Evolutionary conservation across 2,113 vertebrate species (phyloP), one percentile per base, ranked within the genome.

Genomic region (Apeltes quadracus): DNA sequence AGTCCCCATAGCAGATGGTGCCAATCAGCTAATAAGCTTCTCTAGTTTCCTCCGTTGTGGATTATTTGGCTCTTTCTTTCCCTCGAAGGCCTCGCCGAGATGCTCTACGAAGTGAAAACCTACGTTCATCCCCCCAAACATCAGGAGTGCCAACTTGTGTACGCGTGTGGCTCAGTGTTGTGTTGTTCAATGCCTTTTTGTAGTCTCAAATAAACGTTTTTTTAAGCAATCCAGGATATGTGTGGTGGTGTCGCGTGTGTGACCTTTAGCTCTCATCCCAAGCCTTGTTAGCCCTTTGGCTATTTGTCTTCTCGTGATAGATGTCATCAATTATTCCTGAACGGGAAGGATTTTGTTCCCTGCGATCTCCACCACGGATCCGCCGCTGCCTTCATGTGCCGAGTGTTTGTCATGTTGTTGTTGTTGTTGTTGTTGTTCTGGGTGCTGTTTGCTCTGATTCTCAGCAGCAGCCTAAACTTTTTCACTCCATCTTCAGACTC

Each of bases 401-500:
- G 55, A 55, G 79, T 71, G 79, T 86, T 76, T 68, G 81, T 83
- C 74, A 72, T 36, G 69, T 20, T 72, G 71, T 53, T 65, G 69
- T 58, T 71, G 81, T 85, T 77, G 78, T n/a, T 70, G 72, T 57
- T 66, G 72, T 58, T 72, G 81, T 82, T 78, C 73, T 83, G 75
- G 71, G 79, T 63, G 75, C 71, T 61, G 61, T 75, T 14, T 34
- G 41, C 79, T 84, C 69, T 63, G 82, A 75, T 75, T 86, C 77
- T 87, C 82, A 87, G 39, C 72, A 23, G 56, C 75, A 53, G 50
- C 41, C 71, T 62, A 81, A 82, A 81, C 85, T 84, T 84, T 75
- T 80, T 54, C 81, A 32, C 75, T 71, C 64, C 18, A 36, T 54
- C 46, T 23, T 63, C 32, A 25, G 51, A 62, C 58, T 44, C 69